Evolutionary conservation across 2,888 invertebrate species (phyloP).

Genomic region (Drosophila neonasuta): DNA sequence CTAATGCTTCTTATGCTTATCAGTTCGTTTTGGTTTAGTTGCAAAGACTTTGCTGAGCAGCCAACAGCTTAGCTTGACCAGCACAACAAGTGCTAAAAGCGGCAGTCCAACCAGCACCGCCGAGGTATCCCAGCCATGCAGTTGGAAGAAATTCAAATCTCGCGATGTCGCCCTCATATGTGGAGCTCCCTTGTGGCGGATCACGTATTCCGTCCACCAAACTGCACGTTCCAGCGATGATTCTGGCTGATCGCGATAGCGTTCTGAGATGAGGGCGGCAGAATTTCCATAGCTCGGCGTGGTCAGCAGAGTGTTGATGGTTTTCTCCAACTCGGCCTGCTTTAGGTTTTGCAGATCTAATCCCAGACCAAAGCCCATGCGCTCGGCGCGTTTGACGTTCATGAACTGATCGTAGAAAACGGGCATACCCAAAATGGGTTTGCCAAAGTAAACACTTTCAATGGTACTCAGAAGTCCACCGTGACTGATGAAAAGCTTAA

Average conservation of each 20-base stretch:
- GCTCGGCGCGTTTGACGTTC: constrained; percentile 74
- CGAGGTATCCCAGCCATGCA: constrained; percentile 71
- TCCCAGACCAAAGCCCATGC: constrained; percentile 75
- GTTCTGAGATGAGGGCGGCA: constrained; percentile 58
- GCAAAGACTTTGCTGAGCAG: constrained; percentile 12
- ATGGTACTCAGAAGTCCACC: constrained; percentile 83
- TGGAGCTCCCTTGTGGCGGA: constrained; percentile 76
- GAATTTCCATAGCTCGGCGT: constrained; percentile 55
- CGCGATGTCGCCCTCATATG: constrained; percentile 64
- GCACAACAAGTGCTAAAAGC: constrained; percentile 2
- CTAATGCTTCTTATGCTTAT: constrained; percentile 44
- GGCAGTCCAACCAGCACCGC: constrained; percentile 57
- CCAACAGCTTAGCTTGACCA: constrained; percentile 9
- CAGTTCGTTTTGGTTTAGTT: not conserved
- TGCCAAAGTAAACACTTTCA: constrained; percentile 82
- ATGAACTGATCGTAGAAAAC: constrained; percentile 80
- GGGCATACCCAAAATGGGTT: constrained; percentile 82
- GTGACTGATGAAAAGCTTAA: constrained; percentile 83
- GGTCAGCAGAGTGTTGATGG: constrained; percentile 59
- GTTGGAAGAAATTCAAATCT: constrained; percentile 60
- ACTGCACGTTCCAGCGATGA: constrained; percentile 74
- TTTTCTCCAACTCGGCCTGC: constrained; percentile 35
- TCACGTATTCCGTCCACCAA: constrained; percentile 81
- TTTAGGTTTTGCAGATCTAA: constrained; percentile 53
- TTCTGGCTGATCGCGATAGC: constrained; percentile 79